Evolutionary conservation across 37 sponge, comb jelly and placozoan species (phyloP).

Genomic region (Ephydatia muelleri): DNA sequence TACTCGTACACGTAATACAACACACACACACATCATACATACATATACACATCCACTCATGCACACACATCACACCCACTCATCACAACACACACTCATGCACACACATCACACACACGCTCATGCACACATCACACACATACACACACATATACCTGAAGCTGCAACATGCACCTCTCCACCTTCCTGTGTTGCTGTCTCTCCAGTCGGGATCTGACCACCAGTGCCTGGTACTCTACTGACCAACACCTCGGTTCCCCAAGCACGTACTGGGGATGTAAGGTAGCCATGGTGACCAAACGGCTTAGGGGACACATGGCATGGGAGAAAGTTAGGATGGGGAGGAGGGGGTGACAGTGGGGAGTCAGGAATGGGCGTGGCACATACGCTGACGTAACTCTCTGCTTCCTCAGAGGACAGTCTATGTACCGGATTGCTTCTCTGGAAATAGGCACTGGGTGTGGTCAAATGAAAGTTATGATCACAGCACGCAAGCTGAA

Average conservation of each 20-base stretch:
- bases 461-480: too few relatives aligned
- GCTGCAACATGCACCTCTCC: conserved; percentile 83
- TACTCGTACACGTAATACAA: too few relatives aligned
- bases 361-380: neutral
- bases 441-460: conserved; percentile 33
- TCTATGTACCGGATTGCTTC: conserved; percentile 37
- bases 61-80: too few relatives aligned
- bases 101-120: neutral
- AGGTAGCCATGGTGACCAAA: neutral
- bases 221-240: conserved; percentile 57
- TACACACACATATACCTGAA: conserved; percentile 43
- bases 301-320: too few relatives aligned
- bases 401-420: conserved; percentile 58
- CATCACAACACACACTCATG: too few relatives aligned
- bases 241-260: conserved; percentile 59
- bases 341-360: neutral
- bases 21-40: too few relatives aligned
- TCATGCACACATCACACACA: neutral
- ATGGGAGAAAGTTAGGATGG: neutral
- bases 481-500: too few relatives aligned
- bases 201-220: conserved; percentile 50
- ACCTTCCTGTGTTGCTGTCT: conserved; percentile 20
- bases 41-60: too few relatives aligned
- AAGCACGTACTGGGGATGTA: conserved; percentile 41
- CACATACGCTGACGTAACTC: conserved; percentile 65